Evolutionary conservation across 2,797 vertebrate species (phyloP).

Genomic region (Chiloscyllium punctatum): DNA sequence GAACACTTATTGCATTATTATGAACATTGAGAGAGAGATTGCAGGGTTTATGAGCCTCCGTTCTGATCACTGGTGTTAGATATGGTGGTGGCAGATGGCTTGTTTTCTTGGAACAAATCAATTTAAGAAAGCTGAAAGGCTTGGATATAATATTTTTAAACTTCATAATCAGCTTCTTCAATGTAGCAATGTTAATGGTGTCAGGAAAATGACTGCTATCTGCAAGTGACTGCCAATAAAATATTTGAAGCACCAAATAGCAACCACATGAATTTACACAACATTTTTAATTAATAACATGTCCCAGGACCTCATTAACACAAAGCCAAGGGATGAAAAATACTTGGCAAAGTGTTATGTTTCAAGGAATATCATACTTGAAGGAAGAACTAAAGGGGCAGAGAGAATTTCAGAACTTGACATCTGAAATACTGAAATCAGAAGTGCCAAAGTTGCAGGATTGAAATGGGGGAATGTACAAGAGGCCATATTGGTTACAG

Average conservation of each 20-base stretch:
- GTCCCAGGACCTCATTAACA: not conserved
- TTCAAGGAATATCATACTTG: not conserved
- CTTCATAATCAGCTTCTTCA: not conserved
- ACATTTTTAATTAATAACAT: not conserved
- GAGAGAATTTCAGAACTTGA: not conserved
- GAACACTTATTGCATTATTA: not conserved
- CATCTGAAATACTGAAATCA: not conserved
- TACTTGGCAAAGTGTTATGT: not conserved
- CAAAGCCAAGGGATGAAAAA: not conserved
- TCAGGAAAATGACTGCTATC: not conserved
- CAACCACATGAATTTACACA: not conserved
- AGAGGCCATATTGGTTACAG: not conserved
- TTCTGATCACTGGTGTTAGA: not conserved
- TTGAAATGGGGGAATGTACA: not conserved
- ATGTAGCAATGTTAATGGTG: not conserved
- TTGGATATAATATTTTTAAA: not conserved
- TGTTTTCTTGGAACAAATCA: not conserved
- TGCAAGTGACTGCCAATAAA: not conserved
- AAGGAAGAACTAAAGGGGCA: not conserved
- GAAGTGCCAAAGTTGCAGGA: not conserved
- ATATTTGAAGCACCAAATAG: not conserved
- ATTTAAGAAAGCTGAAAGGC: not conserved
- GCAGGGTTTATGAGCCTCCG: not conserved
- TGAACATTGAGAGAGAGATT: not conserved
- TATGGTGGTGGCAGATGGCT: not conserved